Base-by-base conservation (phyloP, 1,140 invertebrate species). In the Parapsyche elsis region DNA sequence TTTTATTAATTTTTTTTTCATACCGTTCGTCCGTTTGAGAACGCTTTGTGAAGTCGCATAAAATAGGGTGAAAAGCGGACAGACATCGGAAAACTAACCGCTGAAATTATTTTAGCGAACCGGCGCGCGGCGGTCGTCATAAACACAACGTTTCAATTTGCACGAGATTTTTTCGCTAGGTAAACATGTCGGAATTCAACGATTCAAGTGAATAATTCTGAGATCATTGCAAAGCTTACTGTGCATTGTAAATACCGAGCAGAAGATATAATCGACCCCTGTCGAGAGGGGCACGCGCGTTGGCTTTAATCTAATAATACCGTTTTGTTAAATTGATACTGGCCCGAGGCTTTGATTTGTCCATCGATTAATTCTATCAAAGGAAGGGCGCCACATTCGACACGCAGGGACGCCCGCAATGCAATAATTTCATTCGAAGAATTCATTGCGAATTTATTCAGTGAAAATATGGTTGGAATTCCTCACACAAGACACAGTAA, bases 241-340 rank as follows among this genome's bases (percentile, higher is more conserved):
- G 30, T 38, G 30, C 71, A 30, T 45, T 23, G 71, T 45, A 23
- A 26, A 26, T 23, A 26, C n/a, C 12, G 7, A 26, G 21, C 19
- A 44, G 24, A 77, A 77, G 45, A 77, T 57, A n/a, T 59, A 59
- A 64, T 44, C 75, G 57, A 38, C 57, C 75, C 75, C 16, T 16
- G 59, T 44, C 23, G 46, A 12, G 49, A 53, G 57, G 26, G 75
- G 10, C 75, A 77, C 75, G 49, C 75, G 75, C 57, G 26, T 45
- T 19, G 75, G 75, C 59, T 64, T 77, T 77, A 77, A 77, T 77
- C 75, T 77, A 77, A 77, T 77, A 77, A 77, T 77, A 67, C 75
- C 59, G 24, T 64, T 77, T 77, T 77, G 75, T 77, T 77, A 77
- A 77, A 77, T 77, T 77, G 75, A 77, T 77, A 67, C 75, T 64